Percentiles rank a stretch among this genome's conserved stretches.
Evolutionary conservation across 2,797 vertebrate genomes (phyloP).

Genomic region (Micropoecilia bifurca): DNA sequence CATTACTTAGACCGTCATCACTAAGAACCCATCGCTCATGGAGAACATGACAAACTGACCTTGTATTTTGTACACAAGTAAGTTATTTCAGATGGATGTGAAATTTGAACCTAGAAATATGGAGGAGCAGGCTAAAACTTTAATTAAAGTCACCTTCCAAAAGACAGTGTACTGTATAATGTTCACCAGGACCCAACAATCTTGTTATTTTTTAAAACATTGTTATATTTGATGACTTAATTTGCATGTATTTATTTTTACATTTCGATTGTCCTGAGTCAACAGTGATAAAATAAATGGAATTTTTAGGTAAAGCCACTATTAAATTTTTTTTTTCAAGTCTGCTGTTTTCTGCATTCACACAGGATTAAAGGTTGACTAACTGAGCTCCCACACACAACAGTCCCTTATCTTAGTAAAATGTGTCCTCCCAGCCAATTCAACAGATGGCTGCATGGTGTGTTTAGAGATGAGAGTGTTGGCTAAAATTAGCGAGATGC

Average conservation of each 20-base stretch:
- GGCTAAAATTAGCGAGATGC: slow-evolving; percentile 15
- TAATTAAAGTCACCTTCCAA: background rate
- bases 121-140: background rate
- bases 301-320: background rate
- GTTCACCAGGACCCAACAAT: background rate
- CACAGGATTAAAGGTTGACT: slow-evolving; percentile 13
- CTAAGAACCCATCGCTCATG: slow-evolving; percentile 5
- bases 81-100: too few relatives aligned
- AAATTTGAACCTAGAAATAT: background rate
- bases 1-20: slow-evolving; percentile 45
- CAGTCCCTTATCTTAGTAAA: background rate
- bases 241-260: background rate
- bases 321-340: background rate
- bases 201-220: background rate
- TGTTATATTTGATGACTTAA: background rate
- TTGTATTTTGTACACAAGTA: background rate
- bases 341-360: background rate
- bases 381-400: slow-evolving; percentile 7
- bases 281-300: background rate
- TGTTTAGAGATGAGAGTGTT: background rate
- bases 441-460: slow-evolving; percentile 30
- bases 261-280: background rate
- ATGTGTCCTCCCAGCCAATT: slow-evolving; percentile 4
- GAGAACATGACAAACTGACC: slow-evolving; percentile 9
- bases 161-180: background rate